Percentiles rank a stretch among this genome's conserved stretches.
Evolutionary conservation across 2,113 vertebrate species (phyloP).

Genomic region (Caracal caracal): DNA sequence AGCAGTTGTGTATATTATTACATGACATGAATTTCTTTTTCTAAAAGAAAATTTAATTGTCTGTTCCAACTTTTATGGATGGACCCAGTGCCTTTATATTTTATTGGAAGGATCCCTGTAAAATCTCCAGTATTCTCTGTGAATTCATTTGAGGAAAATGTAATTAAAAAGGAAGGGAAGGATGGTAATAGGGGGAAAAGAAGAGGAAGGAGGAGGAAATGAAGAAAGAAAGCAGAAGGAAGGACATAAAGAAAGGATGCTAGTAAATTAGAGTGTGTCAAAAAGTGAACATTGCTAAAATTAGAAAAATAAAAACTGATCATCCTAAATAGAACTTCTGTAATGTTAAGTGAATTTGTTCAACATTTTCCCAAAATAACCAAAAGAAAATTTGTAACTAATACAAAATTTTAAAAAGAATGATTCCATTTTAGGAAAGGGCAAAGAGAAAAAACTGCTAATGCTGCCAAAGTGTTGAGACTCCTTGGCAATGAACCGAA

Average conservation of each 20-base stretch:
- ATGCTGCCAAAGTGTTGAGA: background rate
- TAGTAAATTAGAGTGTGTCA: background rate
- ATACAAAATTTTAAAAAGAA: background rate
- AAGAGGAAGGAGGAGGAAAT: background rate
- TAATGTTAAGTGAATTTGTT: background rate
- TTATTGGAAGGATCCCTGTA: background rate
- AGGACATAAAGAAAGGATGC: background rate
- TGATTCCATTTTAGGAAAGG: constrained; percentile 32
- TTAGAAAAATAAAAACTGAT: background rate
- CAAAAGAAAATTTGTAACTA: background rate
- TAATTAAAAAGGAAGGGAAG: background rate
- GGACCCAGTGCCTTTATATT: background rate
- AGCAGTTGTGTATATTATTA: background rate
- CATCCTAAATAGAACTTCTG: background rate
- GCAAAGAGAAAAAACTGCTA: background rate
- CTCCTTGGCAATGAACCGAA: background rate
- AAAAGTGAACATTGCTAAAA: background rate
- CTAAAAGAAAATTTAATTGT: background rate
- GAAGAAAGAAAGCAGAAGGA: background rate
- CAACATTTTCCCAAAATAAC: background rate
- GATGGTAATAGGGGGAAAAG: background rate
- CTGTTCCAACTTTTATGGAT: background rate
- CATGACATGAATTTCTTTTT: background rate
- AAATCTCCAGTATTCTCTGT: background rate
- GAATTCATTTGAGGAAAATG: background rate